phyloP scores from a whole-genome alignment of 2,797 vertebrate genomes.

The Acestrorhynchus altus region DNA sequence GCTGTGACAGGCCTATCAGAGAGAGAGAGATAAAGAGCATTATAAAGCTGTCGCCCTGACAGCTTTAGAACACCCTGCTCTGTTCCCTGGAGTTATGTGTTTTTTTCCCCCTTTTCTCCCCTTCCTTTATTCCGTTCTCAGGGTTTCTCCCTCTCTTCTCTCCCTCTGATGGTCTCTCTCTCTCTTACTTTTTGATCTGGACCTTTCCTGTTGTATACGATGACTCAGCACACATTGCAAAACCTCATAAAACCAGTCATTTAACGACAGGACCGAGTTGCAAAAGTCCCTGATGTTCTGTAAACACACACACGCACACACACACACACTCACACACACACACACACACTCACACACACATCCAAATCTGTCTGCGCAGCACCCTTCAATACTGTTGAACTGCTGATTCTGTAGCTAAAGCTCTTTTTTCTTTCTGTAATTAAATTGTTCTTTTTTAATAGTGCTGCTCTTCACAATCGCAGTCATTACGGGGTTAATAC shows the following conservation, averaged over 20 bases:
- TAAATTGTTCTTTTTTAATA: background rate
- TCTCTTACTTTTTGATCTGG: background rate
- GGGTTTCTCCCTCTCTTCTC: background rate
- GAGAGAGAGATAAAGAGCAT: slow-evolving; percentile 16
- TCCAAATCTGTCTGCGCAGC: slow-evolving; percentile 30
- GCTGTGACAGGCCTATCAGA: slow-evolving; percentile 6
- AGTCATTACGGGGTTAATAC: background rate
- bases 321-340: background rate
- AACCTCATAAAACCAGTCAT: slow-evolving; percentile 3
- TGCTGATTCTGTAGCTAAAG: slow-evolving; percentile 19
- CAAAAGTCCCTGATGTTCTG: background rate
- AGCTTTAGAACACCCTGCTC: background rate
- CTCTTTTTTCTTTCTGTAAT: background rate
- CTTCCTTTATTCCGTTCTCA: background rate
- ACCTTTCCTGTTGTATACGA: slow-evolving; percentile 51
- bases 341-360: background rate
- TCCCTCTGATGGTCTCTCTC: background rate
- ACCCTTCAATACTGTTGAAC: background rate
- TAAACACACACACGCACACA: background rate
- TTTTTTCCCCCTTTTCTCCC: background rate
- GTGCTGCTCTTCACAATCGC: background rate
- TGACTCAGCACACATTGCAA: slow-evolving; percentile 43
- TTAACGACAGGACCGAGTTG: background rate
- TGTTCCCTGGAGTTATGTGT: background rate
- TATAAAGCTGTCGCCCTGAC: slow-evolving; percentile 4